These are phyloP conservation scores for Charaxes varanes DNA, from an alignment of 1,140 invertebrate species.

Conservation along the genomic window DNA sequence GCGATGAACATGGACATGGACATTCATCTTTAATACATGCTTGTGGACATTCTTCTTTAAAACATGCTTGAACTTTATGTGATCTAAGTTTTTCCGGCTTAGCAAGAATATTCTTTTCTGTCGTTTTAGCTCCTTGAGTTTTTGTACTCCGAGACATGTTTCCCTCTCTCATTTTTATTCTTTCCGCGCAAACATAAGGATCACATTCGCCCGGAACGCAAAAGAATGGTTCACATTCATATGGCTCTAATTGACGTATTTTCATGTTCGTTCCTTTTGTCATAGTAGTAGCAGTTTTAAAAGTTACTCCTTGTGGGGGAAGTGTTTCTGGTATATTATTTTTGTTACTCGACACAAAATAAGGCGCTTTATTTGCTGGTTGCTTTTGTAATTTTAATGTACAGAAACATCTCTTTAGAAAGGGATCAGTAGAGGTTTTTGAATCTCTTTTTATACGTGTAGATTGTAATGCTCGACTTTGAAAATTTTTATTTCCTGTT, in stretches of 20 bases:
- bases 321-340: not conserved
- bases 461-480: not conserved
- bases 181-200: constrained; percentile 19
- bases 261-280: not conserved
- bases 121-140: no score
- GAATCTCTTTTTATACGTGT: not conserved
- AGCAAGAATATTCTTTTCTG: not conserved
- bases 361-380: not conserved
- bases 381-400: not conserved
- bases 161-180: constrained; percentile 15
- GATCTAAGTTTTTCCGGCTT: not conserved
- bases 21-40: not conserved
- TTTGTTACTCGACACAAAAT: no score
- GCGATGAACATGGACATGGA: no score
- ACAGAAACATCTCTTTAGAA: constrained; percentile 1
- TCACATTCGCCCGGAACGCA: constrained; percentile 20
- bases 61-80: not conserved
- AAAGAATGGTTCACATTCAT: constrained; percentile 13
- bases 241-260: not conserved
- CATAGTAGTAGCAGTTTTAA: not conserved
- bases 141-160: no score
- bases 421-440: not conserved
- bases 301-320: not conserved
- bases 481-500: not conserved
- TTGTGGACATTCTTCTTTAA: not conserved